phyloP scores from a whole-genome alignment of 2,888 invertebrate genomes.

The Trilocha varians region DNA sequence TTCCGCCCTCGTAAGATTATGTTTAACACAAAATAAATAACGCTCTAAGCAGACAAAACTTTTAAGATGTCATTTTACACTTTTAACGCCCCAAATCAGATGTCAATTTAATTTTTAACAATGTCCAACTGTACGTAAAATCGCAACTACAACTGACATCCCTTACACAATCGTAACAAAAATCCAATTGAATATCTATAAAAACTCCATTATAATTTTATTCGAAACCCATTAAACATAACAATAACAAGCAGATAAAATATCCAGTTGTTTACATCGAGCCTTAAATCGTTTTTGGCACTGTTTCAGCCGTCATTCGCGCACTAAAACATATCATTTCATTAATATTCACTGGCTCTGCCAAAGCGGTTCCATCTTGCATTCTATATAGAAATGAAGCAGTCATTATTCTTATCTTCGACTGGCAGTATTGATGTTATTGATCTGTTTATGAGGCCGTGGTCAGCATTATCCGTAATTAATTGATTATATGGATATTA shows the following conservation, averaged over 20 bases:
- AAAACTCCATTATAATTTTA: background rate
- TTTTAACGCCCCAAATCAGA: too few species aligned
- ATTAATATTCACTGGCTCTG: slow-evolving; percentile 50
- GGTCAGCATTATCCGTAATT: background rate
- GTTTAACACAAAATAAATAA: too few species aligned
- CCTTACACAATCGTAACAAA: too few species aligned
- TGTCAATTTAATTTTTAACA: too few species aligned
- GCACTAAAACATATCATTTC: slow-evolving; percentile 41
- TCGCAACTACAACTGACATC: too few species aligned
- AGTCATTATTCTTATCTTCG: slow-evolving; percentile 4
- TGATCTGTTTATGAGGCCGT: background rate
- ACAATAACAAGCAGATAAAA: background rate
- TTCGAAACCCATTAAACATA: background rate
- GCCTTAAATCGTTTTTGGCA: slow-evolving; percentile 41
- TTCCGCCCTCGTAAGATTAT: too few species aligned
- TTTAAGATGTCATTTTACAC: too few species aligned
- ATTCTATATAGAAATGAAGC: slow-evolving; percentile 18
- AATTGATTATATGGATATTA: background rate
- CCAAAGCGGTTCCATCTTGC: slow-evolving; percentile 27
- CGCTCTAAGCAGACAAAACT: too few species aligned
- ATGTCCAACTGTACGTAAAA: too few species aligned
- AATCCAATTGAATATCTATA: background rate
- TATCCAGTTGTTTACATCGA: slow-evolving; percentile 25
- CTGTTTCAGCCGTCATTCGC: slow-evolving; percentile 41
- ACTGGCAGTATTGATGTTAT: background rate